Conservation (phyloP, 2,113 vertebrate genomes). For the Sigmodon hispidus region DNA sequence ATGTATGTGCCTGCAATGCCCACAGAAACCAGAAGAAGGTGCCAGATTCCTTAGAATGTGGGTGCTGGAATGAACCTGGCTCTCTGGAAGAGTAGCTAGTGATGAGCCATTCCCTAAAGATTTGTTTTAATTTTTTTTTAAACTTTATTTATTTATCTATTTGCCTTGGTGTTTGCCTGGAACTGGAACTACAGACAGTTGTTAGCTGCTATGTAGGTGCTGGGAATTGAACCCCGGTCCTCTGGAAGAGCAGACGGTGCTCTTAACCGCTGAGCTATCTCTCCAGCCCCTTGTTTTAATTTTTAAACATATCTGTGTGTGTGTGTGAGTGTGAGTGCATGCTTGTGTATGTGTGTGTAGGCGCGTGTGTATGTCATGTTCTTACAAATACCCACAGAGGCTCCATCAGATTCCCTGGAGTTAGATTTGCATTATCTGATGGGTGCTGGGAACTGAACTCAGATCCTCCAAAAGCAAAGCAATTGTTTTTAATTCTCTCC, state of each 20-base stretch:
- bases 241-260: too few relatives aligned
- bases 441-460: not conserved
- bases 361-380: not conserved
- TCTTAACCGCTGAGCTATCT: too few relatives aligned
- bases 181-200: too few relatives aligned
- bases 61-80: not conserved
- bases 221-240: too few relatives aligned
- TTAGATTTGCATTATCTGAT: not conserved
- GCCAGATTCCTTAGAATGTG: not conserved
- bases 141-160: too few relatives aligned
- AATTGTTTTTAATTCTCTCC: not conserved
- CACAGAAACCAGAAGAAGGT: not conserved
- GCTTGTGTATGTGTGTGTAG: not conserved
- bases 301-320: not conserved
- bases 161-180: too few relatives aligned
- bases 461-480: not conserved
- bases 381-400: not conserved
- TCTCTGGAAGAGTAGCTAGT: not conserved
- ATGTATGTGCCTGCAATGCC: not conserved
- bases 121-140: not conserved
- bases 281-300: not conserved
- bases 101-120: not conserved
- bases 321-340: not conserved
- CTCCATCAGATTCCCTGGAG: not conserved
- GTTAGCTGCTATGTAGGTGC: too few relatives aligned